Percentiles rank a stretch among this genome's conserved stretches.
These are phyloP conservation scores for Platycheirus rosarum DNA, from an alignment of 2,888 invertebrate species.

Conservation along the genomic window DNA sequence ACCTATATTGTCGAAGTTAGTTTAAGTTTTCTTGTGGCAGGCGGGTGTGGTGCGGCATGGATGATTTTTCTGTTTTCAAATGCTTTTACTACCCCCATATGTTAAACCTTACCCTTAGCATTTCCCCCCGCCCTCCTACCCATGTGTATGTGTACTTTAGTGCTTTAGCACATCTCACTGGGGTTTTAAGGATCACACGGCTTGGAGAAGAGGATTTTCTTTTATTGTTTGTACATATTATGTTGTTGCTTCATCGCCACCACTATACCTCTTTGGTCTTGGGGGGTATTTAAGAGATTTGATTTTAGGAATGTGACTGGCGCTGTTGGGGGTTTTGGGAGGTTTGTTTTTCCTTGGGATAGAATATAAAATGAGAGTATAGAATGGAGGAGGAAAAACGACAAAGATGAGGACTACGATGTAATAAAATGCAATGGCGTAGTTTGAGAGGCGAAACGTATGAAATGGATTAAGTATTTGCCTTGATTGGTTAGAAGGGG, in stretches of 20 bases:
- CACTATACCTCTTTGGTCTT: slow-evolving; percentile 4
- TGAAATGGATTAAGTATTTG: slow-evolving; percentile 61
- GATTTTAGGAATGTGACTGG: slow-evolving; percentile 38
- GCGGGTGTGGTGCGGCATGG: not conserved
- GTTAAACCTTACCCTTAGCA: slow-evolving; percentile 53
- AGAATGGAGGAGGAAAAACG: not conserved
- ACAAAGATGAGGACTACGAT: slow-evolving; percentile 18
- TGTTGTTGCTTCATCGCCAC: slow-evolving; percentile 61
- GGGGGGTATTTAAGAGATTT: slow-evolving; percentile 69
- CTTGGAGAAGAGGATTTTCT: slow-evolving; percentile 30
- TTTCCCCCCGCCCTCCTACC: slow-evolving; percentile 49
- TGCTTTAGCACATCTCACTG: slow-evolving; percentile 46
- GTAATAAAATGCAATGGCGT: slow-evolving; percentile 57
- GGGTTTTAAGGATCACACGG: slow-evolving; percentile 30
- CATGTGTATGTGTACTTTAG: slow-evolving; percentile 57
- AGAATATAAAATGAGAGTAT: slow-evolving; percentile 13
- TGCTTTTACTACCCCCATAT: slow-evolving; percentile 45
- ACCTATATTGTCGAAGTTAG: slow-evolving; percentile 56
- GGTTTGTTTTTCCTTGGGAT: not conserved
- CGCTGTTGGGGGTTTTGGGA: slow-evolving; percentile 6
- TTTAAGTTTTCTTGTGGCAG: slow-evolving; percentile 61
- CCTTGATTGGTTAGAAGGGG: slow-evolving; percentile 61
- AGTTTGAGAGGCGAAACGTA: slow-evolving; percentile 30
- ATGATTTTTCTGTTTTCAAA: slow-evolving; percentile 45
- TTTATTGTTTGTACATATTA: slow-evolving; percentile 45